Evolutionary conservation across 2,113 vertebrate genomes (phyloP).

Genomic region (Gracilinanus agilis): DNA sequence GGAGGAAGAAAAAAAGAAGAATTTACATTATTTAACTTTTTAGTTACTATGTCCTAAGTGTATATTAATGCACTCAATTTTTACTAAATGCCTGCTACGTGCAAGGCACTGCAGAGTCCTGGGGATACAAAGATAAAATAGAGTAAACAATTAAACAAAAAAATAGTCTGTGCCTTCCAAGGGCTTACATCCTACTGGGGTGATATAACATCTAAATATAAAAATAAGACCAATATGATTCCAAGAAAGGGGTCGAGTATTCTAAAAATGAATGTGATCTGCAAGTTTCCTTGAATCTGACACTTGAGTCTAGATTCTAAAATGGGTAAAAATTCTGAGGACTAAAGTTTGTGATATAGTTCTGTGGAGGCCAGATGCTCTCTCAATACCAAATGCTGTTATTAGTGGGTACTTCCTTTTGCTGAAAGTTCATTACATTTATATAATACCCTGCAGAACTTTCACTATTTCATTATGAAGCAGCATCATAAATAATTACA

Average conservation of each 20-base stretch:
- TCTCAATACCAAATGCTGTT: neutral
- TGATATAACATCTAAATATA: neutral
- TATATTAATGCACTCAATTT: neutral
- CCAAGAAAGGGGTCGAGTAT: neutral
- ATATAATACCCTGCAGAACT: neutral
- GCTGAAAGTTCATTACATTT: conserved; percentile 14
- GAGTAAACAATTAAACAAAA: neutral
- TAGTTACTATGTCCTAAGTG: neutral
- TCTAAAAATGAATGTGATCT: neutral
- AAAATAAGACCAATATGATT: neutral
- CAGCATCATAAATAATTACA: conserved; percentile 30
- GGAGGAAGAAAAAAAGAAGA: neutral
- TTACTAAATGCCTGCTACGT: neutral
- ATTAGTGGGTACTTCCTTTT: neutral
- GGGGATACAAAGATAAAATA: neutral
- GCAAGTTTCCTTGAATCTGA: neutral
- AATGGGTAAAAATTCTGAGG: neutral
- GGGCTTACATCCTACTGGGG: neutral
- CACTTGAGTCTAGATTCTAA: neutral
- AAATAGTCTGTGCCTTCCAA: neutral
- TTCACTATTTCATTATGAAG: conserved; percentile 12
- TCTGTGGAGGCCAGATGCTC: neutral
- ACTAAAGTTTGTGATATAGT: neutral
- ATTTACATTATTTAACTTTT: neutral
- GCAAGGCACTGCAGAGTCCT: neutral